These are phyloP conservation scores for Trichoplax adhaerens DNA, from an alignment of 37 sponge, comb jelly and placozoan species.

Conservation along the genomic window DNA sequence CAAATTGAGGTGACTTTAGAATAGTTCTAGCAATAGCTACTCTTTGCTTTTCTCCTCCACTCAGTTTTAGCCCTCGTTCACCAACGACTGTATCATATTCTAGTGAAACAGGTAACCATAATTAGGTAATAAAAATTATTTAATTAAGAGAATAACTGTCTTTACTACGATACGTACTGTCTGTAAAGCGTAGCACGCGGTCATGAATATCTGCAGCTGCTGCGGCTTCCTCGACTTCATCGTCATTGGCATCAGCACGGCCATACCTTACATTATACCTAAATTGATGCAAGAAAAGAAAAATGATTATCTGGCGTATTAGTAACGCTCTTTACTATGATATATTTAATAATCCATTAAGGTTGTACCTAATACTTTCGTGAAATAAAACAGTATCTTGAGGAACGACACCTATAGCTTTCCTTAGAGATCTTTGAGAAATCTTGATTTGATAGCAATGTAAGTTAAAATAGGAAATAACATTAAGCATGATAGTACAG, in stretches of 20 bases:
- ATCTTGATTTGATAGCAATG: no score
- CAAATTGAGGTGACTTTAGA: slow-evolving; percentile 77
- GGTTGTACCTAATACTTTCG: slow-evolving; percentile 44
- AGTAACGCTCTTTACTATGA: neutral
- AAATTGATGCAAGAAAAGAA: neutral
- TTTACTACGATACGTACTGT: slow-evolving; percentile 1
- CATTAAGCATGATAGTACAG: no score
- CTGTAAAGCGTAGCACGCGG: slow-evolving; percentile 58
- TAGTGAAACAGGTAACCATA: neutral
- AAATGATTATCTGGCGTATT: neutral
- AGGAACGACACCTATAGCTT: slow-evolving; percentile 84
- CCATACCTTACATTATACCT: slow-evolving; percentile 92
- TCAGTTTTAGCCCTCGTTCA: slow-evolving; percentile 92
- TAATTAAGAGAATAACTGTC: no score
- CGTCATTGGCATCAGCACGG: slow-evolving; percentile 41
- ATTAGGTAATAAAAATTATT: neutral
- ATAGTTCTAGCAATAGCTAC: slow-evolving; percentile 96
- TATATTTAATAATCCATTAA: no score
- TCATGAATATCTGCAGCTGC: slow-evolving; percentile 82
- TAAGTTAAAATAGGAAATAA: no score
- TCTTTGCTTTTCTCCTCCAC: slow-evolving; percentile 98
- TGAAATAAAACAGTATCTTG: slow-evolving; percentile 99
- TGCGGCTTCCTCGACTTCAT: slow-evolving; percentile 57
- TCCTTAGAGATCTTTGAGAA: slow-evolving; percentile 49
- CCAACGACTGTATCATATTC: slow-evolving; percentile 85